Base-by-base conservation (phyloP, 2,888 invertebrate genomes). In the Orgyia antiqua region DNA sequence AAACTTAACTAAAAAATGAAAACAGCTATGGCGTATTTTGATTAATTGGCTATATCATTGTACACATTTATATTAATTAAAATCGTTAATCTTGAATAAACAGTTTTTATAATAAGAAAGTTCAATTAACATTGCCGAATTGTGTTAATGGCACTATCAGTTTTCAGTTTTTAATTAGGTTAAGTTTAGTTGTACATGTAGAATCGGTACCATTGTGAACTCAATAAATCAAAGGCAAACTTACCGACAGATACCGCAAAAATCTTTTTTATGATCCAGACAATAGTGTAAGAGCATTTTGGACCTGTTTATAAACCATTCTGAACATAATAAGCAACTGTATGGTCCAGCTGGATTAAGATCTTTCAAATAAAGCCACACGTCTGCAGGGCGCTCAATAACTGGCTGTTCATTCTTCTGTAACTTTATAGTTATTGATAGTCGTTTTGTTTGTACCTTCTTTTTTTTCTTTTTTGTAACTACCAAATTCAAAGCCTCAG, bases 261-360 rank as follows among this genome's bases (percentile, higher is more conserved):
- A 87, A 42, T 84, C 84, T 49, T 86, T 87, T 36, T 77, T 80
- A 33, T 87, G 87, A 45, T 87, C 83, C n/a, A 87, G 48, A n/a
- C 84, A 63, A 48, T 87, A 87, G 38, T 87, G 87, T 19, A 87
- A 51, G 4, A 86, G 65, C 29, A 87, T 67, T 66, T 87, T 87
- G 1, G 76, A 55, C 33, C 73, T 70, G 38, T 83, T 87, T 33
- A 84, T 76, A 36, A 87, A 87, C 80, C 87, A 87, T 34, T 84
- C 86, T 1, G 77, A 40, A 38, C 87, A 87, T 10, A 87, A 53
- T 36, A 86, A 58, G 36, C 87, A 87, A 40, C 78, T 84, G 37
- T 82, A 87, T 0, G 87, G 87, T 0, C 87, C 87, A 6, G 71
- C 55, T 2, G 73, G 68, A 33, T 78, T 86, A 4, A 87, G 55